Evolutionary conservation across 2,113 vertebrate species (phyloP).

Genomic region (Nothobranchius furzeri): DNA sequence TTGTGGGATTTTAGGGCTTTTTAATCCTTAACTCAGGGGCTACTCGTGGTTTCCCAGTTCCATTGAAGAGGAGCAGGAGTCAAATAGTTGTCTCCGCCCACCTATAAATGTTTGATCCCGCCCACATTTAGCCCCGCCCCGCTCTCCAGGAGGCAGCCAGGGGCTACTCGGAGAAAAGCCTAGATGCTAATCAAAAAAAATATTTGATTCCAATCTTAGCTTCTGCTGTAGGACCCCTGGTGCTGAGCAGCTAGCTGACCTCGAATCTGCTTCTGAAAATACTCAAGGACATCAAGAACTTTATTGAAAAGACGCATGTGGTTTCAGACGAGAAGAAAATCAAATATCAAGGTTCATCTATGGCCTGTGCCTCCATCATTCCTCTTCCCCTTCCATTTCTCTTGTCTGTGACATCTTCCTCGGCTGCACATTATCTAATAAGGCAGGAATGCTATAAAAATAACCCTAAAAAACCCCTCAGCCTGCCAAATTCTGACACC

Average conservation of each 20-base stretch:
- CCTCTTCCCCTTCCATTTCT: conserved; percentile 1
- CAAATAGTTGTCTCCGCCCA: too few species aligned
- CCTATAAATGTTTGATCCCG: too few species aligned
- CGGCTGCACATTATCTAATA: conserved; percentile 58
- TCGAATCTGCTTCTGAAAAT: conserved; percentile 3
- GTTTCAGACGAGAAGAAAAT: neutral
- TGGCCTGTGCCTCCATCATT: conserved; percentile 9
- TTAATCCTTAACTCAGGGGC: too few species aligned
- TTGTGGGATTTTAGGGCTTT: too few species aligned
- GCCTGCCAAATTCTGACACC: conserved; percentile 61
- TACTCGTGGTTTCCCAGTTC: too few species aligned
- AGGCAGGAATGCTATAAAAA: conserved; percentile 59
- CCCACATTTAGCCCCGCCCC: too few species aligned
- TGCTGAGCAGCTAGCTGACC: neutral
- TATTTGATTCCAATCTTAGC: neutral
- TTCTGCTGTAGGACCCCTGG: neutral
- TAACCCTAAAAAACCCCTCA: conserved; percentile 60
- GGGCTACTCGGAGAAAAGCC: too few species aligned
- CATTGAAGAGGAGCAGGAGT: too few species aligned
- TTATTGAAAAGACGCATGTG: neutral
- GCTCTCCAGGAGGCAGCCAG: too few species aligned
- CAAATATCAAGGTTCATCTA: conserved; percentile 22
- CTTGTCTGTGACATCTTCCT: conserved; percentile 24
- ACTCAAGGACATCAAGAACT: neutral
- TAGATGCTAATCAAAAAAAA: neutral